Conservation (phyloP, 2,888 invertebrate species). For the Pogonocherus hispidulus region DNA sequence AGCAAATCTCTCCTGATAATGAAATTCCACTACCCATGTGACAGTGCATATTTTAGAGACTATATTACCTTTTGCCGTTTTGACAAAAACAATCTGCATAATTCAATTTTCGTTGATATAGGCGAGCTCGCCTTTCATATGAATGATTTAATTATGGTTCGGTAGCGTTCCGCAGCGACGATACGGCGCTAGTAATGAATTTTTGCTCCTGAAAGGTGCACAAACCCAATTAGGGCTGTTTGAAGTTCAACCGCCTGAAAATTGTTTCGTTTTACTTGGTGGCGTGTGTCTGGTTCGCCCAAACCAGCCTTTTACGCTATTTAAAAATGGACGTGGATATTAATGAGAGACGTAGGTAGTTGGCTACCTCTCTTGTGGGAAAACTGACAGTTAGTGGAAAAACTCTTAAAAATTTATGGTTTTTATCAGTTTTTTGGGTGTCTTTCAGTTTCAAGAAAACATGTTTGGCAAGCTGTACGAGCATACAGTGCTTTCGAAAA, state of each 20-base stretch:
- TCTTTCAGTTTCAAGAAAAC: no score
- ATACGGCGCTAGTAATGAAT: background rate
- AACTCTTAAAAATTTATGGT: no score
- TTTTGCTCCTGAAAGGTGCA: constrained; percentile 22
- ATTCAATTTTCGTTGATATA: constrained; percentile 20
- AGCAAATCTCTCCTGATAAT: background rate
- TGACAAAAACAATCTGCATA: constrained; percentile 9
- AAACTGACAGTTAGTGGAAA: no score
- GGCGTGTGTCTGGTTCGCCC: constrained; percentile 1
- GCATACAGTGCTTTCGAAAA: no score
- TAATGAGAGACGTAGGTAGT: no score
- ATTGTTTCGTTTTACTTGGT: constrained; percentile 24
- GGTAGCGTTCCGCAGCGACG: background rate
- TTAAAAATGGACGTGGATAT: constrained; percentile 6
- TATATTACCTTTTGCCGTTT: background rate
- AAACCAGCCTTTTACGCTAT: constrained; percentile 1
- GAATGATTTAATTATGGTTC: constrained; percentile 18
- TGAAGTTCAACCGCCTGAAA: constrained; percentile 24
- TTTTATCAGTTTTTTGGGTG: no score
- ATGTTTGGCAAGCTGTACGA: no score
- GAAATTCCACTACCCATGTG: background rate
- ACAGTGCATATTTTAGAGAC: background rate
- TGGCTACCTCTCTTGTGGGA: no score
- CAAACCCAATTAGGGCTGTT: constrained; percentile 24
- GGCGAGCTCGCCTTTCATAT: constrained; percentile 4